Conservation (phyloP, 2,888 invertebrate species). For the Brachyopa scutellaris region DNA sequence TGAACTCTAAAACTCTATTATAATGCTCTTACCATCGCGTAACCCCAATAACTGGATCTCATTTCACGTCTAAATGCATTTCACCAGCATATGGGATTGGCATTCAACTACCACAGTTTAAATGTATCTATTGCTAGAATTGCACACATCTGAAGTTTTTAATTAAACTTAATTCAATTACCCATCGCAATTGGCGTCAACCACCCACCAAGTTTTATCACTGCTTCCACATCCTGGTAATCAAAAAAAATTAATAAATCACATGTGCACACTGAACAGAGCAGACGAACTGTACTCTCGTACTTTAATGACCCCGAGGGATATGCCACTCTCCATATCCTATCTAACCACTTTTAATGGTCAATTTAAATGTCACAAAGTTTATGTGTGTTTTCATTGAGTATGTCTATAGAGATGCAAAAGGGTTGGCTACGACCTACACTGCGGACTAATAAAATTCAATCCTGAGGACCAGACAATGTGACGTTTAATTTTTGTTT, state of each 20-base stretch:
- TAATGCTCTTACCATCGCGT: too few relatives aligned
- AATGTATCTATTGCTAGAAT: too few relatives aligned
- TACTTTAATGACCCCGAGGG: too few relatives aligned
- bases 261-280: neutral
- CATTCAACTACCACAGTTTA: too few relatives aligned
- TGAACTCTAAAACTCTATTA: too few relatives aligned
- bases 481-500: conserved; percentile 34
- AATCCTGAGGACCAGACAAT: neutral
- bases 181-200: neutral
- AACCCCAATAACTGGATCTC: too few relatives aligned
- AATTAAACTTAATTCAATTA: neutral
- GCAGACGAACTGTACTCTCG: too few relatives aligned
- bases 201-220: neutral
- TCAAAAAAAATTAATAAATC: neutral
- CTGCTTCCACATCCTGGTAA: neutral
- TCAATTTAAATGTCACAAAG: conserved; percentile 35
- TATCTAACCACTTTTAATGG: conserved; percentile 23
- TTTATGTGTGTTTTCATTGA: conserved; percentile 4
- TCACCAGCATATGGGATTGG: too few relatives aligned
- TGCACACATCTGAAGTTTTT: too few relatives aligned
- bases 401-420: neutral
- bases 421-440: conserved; percentile 8
- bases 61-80: too few relatives aligned
- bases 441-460: conserved; percentile 23
- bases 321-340: too few relatives aligned